Base-by-base conservation (phyloP, 2,113 vertebrate genomes). In the Rhadina sibilatrix region DNA sequence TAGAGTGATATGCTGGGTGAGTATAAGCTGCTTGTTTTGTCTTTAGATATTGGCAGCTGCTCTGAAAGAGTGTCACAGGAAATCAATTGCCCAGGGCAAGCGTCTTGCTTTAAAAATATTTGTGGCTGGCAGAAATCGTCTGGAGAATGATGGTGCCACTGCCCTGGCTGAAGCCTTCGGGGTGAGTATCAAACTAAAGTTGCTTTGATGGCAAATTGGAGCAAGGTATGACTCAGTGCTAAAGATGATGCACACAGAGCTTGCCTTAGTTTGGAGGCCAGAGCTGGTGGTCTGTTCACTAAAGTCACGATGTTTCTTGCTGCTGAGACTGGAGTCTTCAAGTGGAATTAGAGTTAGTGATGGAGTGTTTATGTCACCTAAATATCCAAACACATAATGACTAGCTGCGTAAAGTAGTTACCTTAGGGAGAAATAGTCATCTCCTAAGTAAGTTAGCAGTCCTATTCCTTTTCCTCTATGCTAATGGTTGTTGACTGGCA, bases 141-240 rank as follows among this genome's bases (percentile, higher is more conserved):
- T 99, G 88, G 99, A 99, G 97, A 99, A 99, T 11, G 99, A 99
- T 11, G 99, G 99, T 56, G 99, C 99, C 86, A 99, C 98, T 13
- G 99, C 99, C 15, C 97, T 99, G 71, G 99, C 99, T 66, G 98
- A 99, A 68, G 99, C 99, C 54, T 99, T 99, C 65, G 98, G 99
- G 98, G 99, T 99, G 95, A 97, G 98, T 97, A 60, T 66, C n/a
- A 64, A 88, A 89, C 17, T 37, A 78, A 74, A 72, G 35, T 50
- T 80, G 14, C 40, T 40, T n/a, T 63, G 52, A 52, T 24, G 81
- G 13, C 47, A 66, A 54, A 19, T 2, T 56, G 72, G 56, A 84
- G 64, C 68, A 64, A 66, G 27, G 11, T 50, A 5, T 66, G 22
- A 44, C 52, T 46, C 24, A 38, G 21, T 44, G 23, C 19, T 76